A percentile compares a stretch with the other conserved stretches of the same genome.
Evolutionary conservation across 2,888 invertebrate genomes (phyloP).

Genomic region (Conomelus anceps): DNA sequence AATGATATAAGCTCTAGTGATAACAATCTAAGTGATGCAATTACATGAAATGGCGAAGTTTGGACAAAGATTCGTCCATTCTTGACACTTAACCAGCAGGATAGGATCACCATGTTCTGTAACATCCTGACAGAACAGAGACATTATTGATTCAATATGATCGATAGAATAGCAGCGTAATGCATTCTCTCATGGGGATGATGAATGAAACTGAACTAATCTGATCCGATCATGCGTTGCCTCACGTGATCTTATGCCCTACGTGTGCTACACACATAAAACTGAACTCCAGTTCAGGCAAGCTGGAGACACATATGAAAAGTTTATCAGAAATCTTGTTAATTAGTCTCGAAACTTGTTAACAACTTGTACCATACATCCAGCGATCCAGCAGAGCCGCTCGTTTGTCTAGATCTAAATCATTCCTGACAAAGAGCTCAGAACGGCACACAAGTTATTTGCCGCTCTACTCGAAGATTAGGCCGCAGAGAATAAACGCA

Average conservation of each 20-base stretch:
- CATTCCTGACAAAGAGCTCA: background rate
- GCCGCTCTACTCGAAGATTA: background rate
- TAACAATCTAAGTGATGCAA: too few species aligned
- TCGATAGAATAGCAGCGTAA: background rate
- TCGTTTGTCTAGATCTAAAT: background rate
- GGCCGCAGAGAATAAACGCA: background rate
- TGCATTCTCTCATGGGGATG: too few species aligned
- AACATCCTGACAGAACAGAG: too few species aligned
- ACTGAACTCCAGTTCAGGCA: too few species aligned
- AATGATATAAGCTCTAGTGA: too few species aligned
- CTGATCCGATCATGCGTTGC: background rate
- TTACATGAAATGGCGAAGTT: too few species aligned
- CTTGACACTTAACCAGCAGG: too few species aligned
- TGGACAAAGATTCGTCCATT: too few species aligned
- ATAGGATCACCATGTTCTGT: too few species aligned
- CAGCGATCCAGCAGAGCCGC: background rate
- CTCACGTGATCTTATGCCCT: too few species aligned
- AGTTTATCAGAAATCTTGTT: background rate
- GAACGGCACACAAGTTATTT: background rate
- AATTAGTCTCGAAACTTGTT: background rate
- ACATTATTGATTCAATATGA: background rate
- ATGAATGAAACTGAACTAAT: too few species aligned
- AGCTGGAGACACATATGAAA: background rate
- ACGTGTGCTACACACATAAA: too few species aligned
- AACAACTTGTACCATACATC: background rate